Percentiles rank a stretch among this genome's conserved stretches.
phyloP scores from a whole-genome alignment of 2,113 vertebrate genomes.

The Grus americana region DNA sequence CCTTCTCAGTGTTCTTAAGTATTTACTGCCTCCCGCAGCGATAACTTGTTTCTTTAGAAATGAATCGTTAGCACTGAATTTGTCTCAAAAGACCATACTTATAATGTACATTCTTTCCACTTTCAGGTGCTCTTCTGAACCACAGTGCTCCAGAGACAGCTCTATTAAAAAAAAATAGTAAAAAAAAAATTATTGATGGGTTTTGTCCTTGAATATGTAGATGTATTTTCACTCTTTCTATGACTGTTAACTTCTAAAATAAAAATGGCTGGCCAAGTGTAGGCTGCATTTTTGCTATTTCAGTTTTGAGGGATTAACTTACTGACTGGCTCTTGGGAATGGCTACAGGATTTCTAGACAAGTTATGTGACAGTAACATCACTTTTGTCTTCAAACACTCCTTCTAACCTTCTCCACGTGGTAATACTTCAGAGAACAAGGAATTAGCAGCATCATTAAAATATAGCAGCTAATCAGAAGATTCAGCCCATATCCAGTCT shows the following conservation, averaged over 20 bases:
- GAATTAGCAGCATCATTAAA: neutral
- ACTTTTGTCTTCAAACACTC: neutral
- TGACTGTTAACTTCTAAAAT: neutral
- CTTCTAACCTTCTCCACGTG: neutral
- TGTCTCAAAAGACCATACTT: constrained; percentile 23
- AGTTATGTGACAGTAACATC: neutral
- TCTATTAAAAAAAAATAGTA: neutral
- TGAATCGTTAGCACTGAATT: constrained; percentile 22
- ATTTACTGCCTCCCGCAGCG: neutral
- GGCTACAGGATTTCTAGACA: neutral
- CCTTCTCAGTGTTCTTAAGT: neutral
- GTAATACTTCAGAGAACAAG: neutral
- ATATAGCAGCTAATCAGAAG: neutral
- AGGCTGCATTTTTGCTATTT: neutral
- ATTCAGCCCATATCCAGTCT: neutral
- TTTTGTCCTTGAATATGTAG: neutral
- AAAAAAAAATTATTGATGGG: neutral
- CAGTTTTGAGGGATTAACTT: neutral
- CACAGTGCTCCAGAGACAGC: neutral
- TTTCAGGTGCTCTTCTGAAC: neutral
- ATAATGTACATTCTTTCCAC: neutral
- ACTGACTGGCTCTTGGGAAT: neutral
- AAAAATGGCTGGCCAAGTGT: neutral
- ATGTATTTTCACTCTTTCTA: neutral
- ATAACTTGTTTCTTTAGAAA: constrained; percentile 50